A percentile compares a stretch with the other conserved stretches of the same genome.
Conservation (phyloP, 2,888 invertebrate genomes). For the Aquatica leii region DNA sequence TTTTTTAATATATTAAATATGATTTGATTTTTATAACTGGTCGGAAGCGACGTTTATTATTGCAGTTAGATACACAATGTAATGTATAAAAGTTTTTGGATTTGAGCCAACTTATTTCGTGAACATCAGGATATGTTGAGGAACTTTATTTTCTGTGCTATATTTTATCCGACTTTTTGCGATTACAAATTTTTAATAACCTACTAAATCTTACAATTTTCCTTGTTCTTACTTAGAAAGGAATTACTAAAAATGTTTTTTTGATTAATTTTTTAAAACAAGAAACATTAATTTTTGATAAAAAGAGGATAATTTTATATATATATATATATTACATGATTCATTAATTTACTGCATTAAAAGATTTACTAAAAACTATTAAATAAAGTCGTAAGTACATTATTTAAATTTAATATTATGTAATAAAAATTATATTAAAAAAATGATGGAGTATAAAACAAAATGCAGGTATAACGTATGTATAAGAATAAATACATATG, state of each 20-base stretch:
- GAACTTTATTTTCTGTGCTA: slow-evolving; percentile 10
- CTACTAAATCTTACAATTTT: slow-evolving; percentile 9
- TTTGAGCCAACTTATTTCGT: slow-evolving; percentile 18
- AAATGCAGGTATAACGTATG: neutral
- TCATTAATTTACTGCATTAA: too few relatives aligned
- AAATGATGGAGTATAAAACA: neutral
- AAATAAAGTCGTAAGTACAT: too few relatives aligned
- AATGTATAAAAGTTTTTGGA: slow-evolving; percentile 22
- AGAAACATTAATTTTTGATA: neutral
- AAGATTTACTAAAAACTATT: too few relatives aligned
- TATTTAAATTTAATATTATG: neutral
- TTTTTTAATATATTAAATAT: slow-evolving; percentile 11
- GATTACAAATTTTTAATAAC: slow-evolving; percentile 17
- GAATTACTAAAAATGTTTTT: neutral
- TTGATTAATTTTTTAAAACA: neutral
- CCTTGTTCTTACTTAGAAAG: neutral
- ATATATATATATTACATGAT: too few relatives aligned
- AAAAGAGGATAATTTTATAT: neutral
- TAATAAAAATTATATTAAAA: too few relatives aligned
- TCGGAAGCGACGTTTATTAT: slow-evolving; percentile 27
- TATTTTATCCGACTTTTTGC: slow-evolving; percentile 14
- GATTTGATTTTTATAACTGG: slow-evolving; percentile 18
- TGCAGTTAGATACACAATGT: slow-evolving; percentile 23
- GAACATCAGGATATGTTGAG: slow-evolving; percentile 20
- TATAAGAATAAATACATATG: neutral